phyloP scores from a whole-genome alignment of 2,888 invertebrate species.

The Xestia ashworthii region DNA sequence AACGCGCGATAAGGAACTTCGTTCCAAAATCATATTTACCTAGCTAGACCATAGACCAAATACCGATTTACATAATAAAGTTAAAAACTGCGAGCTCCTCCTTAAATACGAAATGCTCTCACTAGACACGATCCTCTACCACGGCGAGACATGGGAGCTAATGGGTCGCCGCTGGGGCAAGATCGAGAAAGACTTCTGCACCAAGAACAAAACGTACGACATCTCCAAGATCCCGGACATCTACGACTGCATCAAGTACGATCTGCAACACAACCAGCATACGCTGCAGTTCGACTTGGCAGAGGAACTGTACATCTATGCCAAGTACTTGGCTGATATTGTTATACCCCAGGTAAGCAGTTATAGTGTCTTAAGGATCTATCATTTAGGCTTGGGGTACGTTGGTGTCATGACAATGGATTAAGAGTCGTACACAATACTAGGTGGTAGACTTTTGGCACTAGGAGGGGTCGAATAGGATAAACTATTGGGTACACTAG shows the following conservation, averaged over 20 bases:
- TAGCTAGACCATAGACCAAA: no score
- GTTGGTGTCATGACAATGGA: background rate
- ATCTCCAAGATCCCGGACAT: conserved; percentile 99
- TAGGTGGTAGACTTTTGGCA: background rate
- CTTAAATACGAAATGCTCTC: background rate
- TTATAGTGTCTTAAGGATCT: background rate
- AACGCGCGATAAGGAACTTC: no score
- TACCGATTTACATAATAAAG: no score
- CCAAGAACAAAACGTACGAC: conserved; percentile 97
- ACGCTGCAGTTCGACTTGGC: conserved; percentile 98
- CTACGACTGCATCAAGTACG: conserved; percentile 99
- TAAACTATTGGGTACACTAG: background rate
- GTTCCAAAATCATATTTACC: no score
- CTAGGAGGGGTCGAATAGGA: no score
- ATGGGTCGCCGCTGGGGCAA: conserved; percentile 99
- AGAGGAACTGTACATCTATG: conserved; percentile 97
- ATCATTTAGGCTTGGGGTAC: background rate
- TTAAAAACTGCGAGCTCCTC: no score
- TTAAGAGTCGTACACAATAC: background rate
- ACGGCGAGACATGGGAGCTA: conserved; percentile 99
- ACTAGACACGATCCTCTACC: conserved; percentile 97
- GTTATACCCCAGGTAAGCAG: conserved; percentile 97
- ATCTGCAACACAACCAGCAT: conserved; percentile 99
- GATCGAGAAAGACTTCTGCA: conserved; percentile 99
- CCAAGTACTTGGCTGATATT: conserved; percentile 99